These are phyloP conservation scores for Augochlora pura DNA, from an alignment of 1,140 invertebrate genomes.

Conservation along the genomic window DNA sequence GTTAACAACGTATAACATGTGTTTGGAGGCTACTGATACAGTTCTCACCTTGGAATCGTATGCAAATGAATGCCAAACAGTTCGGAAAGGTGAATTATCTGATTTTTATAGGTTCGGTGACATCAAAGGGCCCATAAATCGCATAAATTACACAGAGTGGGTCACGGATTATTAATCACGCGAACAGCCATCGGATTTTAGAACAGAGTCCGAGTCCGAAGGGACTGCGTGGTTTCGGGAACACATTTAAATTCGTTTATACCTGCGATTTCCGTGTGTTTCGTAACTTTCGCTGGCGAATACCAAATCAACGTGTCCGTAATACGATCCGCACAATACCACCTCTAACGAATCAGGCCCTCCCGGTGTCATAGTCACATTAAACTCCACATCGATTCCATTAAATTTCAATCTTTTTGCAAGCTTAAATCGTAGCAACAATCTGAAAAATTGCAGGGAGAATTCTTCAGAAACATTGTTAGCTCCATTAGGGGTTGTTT, in stretches of 20 bases:
- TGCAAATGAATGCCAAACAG: neutral
- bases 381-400: too few relatives aligned
- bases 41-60: neutral
- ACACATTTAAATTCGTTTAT: slow-evolving; percentile 42
- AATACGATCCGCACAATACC: neutral
- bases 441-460: too few relatives aligned
- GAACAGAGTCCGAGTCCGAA: neutral
- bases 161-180: slow-evolving; percentile 4
- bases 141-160: neutral
- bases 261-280: slow-evolving; percentile 22
- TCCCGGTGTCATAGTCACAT: neutral
- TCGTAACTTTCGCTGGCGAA: too few relatives aligned
- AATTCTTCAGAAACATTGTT: too few relatives aligned
- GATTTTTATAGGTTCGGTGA: slow-evolving; percentile 6
- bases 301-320: neutral
- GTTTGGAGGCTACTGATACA: neutral
- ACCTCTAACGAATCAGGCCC: neutral
- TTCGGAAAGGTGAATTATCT: neutral
- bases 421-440: too few relatives aligned
- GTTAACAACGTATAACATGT: neutral
- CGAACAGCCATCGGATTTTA: neutral
- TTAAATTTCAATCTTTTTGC: too few relatives aligned
- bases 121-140: slow-evolving; percentile 3
- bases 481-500: too few relatives aligned
- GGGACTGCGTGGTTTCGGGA: neutral